These are phyloP conservation scores for Apodemus agrarius DNA, from an alignment of 2,797 vertebrate genomes.

Conservation along the genomic window DNA sequence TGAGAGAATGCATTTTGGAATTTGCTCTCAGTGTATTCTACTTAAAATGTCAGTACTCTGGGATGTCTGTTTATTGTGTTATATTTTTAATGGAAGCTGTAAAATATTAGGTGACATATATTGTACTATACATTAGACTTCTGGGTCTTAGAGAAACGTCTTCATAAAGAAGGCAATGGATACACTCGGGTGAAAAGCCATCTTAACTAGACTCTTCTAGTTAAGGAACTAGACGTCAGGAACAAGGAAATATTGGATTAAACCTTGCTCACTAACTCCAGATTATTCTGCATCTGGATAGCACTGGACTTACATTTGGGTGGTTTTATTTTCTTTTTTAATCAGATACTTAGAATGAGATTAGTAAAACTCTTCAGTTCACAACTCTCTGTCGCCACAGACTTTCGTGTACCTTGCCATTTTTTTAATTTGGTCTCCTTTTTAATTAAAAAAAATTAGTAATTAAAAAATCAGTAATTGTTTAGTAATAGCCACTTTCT, in stretches of 20 bases:
- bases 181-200: neutral
- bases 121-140: slow-evolving; percentile 2
- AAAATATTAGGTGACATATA: slow-evolving; percentile 15
- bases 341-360: slow-evolving; percentile 11
- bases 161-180: slow-evolving; percentile 14
- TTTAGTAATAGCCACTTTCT: neutral
- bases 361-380: slow-evolving; percentile 26
- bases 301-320: neutral
- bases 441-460: neutral
- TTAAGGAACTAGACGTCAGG: too few relatives aligned
- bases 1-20: slow-evolving; percentile 49
- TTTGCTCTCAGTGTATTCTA: slow-evolving; percentile 48
- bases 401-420: neutral
- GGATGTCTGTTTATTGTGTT: slow-evolving; percentile 24
- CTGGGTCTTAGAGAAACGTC: neutral
- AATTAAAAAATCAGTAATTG: neutral
- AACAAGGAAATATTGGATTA: neutral
- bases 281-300: neutral
- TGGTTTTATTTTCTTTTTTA: neutral
- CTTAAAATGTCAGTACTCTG: slow-evolving; percentile 49
- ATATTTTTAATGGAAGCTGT: slow-evolving; percentile 54
- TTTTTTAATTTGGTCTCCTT: slow-evolving; percentile 18
- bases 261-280: neutral
- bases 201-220: neutral
- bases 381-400: neutral